Percentiles rank a stretch among this genome's conserved stretches.
These are phyloP conservation scores for Ladona fulva DNA, from an alignment of 1,140 invertebrate genomes.

Conservation along the genomic window DNA sequence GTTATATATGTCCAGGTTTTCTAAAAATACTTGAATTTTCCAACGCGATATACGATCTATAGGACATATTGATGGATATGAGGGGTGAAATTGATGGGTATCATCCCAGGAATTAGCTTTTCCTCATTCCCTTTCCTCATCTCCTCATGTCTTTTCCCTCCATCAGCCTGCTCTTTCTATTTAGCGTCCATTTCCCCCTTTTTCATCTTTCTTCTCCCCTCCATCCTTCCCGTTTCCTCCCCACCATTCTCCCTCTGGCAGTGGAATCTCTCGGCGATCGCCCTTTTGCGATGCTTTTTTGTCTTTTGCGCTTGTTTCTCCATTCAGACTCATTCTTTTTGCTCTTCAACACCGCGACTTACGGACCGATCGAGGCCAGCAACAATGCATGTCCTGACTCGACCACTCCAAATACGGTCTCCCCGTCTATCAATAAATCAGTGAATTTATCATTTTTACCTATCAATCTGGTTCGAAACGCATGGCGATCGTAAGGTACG, in stretches of 20 bases:
- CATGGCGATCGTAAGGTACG: background rate
- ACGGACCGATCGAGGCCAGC: background rate
- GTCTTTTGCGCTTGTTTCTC: background rate
- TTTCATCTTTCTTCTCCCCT: too few relatives aligned
- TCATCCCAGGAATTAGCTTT: too few relatives aligned
- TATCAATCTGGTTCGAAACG: background rate
- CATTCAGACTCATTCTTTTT: background rate
- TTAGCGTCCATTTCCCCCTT: too few relatives aligned
- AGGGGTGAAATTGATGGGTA: too few relatives aligned
- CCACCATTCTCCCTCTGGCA: background rate
- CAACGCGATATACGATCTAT: too few relatives aligned
- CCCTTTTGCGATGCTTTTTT: too few relatives aligned
- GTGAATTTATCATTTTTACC: conserved; percentile 4
- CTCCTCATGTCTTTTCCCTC: too few relatives aligned
- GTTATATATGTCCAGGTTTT: too few relatives aligned
- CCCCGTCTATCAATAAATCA: background rate
- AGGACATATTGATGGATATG: too few relatives aligned
- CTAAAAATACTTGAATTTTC: too few relatives aligned
- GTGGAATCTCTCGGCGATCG: background rate
- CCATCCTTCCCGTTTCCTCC: background rate
- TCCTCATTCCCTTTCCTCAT: too few relatives aligned
- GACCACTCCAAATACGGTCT: background rate
- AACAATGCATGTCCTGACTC: background rate
- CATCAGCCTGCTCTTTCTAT: too few relatives aligned
- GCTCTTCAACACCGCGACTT: background rate